phyloP scores from a whole-genome alignment of 2,113 vertebrate genomes.

The Perca flavescens region DNA sequence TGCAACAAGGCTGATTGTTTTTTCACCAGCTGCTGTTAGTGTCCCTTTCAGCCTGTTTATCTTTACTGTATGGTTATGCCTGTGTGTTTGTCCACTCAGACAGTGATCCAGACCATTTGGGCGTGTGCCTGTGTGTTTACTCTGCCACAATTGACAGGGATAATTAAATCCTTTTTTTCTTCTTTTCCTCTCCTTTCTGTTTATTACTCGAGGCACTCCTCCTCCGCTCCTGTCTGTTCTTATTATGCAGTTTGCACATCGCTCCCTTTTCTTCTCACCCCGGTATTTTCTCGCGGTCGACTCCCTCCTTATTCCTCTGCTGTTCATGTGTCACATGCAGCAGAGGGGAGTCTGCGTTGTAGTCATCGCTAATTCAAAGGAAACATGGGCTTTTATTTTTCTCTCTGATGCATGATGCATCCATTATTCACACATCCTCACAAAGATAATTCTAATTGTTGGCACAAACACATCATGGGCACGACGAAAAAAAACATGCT shows the following conservation, averaged over 20 bases:
- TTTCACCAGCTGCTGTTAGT: slow-evolving; percentile 13
- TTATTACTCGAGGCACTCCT: slow-evolving; percentile 56
- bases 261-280: slow-evolving; percentile 52
- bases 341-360: slow-evolving; percentile 35
- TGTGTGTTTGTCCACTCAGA: slow-evolving; percentile 15
- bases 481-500: background rate
- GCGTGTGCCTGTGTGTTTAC: slow-evolving; percentile 5
- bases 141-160: slow-evolving; percentile 30
- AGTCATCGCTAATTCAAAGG: slow-evolving; percentile 73
- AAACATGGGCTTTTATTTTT: slow-evolving; percentile 51
- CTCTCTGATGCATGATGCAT: slow-evolving; percentile 46
- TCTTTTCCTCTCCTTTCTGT: slow-evolving; percentile 32
- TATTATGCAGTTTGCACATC: slow-evolving; percentile 42
- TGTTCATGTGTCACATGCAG: slow-evolving; percentile 59
- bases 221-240: slow-evolving; percentile 64
- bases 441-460: slow-evolving; percentile 34
- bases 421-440: slow-evolving; percentile 55
- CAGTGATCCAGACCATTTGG: slow-evolving; percentile 22
- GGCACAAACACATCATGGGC: background rate
- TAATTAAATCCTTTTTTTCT: slow-evolving; percentile 55
- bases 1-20: slow-evolving; percentile 11
- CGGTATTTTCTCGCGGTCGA: slow-evolving; percentile 22
- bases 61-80: background rate
- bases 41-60: background rate
- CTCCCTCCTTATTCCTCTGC: slow-evolving; percentile 38